Percentiles rank a stretch among this genome's conserved stretches.
Evolutionary conservation across 2,797 vertebrate species (phyloP).

Genomic region (Spea hammondii): DNA sequence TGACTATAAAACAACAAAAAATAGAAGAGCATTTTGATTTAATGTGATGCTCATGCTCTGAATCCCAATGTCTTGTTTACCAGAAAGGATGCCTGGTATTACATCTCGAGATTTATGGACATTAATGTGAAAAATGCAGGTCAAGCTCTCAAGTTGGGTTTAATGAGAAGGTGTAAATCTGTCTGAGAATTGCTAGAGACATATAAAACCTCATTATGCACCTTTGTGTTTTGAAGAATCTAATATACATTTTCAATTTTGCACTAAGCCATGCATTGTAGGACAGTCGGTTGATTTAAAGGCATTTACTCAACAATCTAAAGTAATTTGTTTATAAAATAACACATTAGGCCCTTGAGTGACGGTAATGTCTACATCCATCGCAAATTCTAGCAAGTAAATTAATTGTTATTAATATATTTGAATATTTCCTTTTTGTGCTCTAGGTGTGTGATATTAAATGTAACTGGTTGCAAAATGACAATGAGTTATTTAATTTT

Average conservation of each 20-base stretch:
- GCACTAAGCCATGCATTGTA: conserved; percentile 44
- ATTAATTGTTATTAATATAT: no score
- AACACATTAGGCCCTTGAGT: conserved; percentile 6
- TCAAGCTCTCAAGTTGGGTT: conserved; percentile 51
- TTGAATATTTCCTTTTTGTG: no score
- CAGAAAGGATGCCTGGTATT: conserved; percentile 34
- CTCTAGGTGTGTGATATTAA: no score
- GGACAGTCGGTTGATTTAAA: conserved; percentile 34
- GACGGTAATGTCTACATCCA: no score
- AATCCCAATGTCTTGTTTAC: conserved; percentile 51
- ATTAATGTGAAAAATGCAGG: conserved; percentile 48
- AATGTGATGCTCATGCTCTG: conserved; percentile 40
- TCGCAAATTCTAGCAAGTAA: no score
- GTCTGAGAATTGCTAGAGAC: conserved; percentile 46
- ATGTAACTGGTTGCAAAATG: no score
- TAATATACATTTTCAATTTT: conserved; percentile 51
- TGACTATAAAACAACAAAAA: conserved; percentile 36
- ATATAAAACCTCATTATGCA: conserved; percentile 53
- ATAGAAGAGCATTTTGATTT: conserved; percentile 36
- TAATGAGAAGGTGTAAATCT: conserved; percentile 53
- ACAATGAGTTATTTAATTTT: no score
- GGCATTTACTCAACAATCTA: conserved; percentile 42
- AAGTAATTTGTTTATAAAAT: conserved; percentile 37
- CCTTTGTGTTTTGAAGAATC: conserved; percentile 43
- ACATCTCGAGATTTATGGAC: conserved; percentile 49